These are phyloP conservation scores for Parazoanthus atlanticus DNA, from an alignment of 92 coral and sea anemone species.

Conservation along the genomic window DNA sequence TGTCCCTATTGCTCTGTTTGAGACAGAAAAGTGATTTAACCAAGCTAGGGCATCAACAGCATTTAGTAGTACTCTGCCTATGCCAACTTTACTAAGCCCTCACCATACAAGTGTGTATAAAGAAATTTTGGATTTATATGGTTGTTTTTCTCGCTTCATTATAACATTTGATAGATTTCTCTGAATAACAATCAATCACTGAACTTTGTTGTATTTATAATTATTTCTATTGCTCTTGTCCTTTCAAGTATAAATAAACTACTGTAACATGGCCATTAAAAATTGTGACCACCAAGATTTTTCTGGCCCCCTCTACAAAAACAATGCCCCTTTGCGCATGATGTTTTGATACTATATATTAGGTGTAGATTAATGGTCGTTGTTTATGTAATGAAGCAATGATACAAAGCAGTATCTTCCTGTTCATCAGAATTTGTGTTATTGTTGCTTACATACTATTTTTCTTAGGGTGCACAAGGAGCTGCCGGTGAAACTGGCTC, in stretches of 20 bases:
- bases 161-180: not conserved
- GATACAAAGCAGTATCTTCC: not conserved
- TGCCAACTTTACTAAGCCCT: not conserved
- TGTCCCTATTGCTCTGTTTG: no score
- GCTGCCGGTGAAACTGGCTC: not conserved
- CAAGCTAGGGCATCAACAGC: no score
- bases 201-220: not conserved
- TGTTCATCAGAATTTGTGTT: not conserved
- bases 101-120: no score
- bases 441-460: not conserved
- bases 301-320: not conserved
- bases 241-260: not conserved
- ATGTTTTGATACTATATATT: no score
- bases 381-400: not conserved
- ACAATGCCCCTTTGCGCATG: no score
- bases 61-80: no score
- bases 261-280: not conserved
- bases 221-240: not conserved
- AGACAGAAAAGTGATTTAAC: not conserved
- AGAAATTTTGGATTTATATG: no score
- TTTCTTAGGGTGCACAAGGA: not conserved
- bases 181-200: not conserved
- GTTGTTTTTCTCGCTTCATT: not conserved
- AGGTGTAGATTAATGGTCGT: no score
- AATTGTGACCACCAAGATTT: not conserved